Conservation (phyloP, 2,797 vertebrate genomes). For the Apogon hyalosoma region DNA sequence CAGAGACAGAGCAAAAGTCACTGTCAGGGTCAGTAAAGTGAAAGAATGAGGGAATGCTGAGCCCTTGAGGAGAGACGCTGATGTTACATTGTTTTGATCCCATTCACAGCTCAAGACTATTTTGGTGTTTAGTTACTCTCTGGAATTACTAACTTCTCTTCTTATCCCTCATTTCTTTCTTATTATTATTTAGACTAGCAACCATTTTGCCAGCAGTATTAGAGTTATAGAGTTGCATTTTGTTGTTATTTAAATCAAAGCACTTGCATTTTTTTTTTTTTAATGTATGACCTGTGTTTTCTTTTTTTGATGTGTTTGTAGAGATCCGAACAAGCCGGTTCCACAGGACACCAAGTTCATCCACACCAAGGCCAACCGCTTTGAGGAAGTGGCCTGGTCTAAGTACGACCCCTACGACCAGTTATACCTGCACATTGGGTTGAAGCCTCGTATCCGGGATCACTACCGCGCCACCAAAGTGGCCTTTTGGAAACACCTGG, state of each 20-base stretch:
- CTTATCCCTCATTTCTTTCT: not conserved
- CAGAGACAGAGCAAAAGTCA: constrained; percentile 34
- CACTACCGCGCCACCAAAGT: constrained; percentile 99
- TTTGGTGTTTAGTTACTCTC: no score
- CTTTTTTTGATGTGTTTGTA: constrained; percentile 65
- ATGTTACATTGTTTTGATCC: constrained; percentile 56
- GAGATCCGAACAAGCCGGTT: constrained; percentile 98
- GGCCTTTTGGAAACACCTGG: constrained; percentile 99
- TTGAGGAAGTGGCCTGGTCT: constrained; percentile 98
- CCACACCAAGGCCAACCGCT: constrained; percentile 98
- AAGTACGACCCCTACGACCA: constrained; percentile 98
- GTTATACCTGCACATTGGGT: constrained; percentile 96
- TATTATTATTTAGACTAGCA: not conserved
- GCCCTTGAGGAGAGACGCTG: constrained; percentile 64
- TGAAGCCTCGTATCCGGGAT: constrained; percentile 97
- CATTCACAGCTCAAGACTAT: not conserved
- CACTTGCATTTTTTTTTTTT: not conserved
- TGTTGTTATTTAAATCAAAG: no score
- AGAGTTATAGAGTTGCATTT: not conserved
- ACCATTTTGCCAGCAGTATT: not conserved
- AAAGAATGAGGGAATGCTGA: constrained; percentile 55
- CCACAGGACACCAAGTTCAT: constrained; percentile 99
- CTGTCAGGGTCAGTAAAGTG: constrained; percentile 34
- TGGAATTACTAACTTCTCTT: no score
- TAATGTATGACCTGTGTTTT: constrained; percentile 10